A percentile compares a stretch with the other conserved stretches of the same genome.
phyloP scores from a whole-genome alignment of 2,797 vertebrate species.

The Aselliscus stoliczkanus region DNA sequence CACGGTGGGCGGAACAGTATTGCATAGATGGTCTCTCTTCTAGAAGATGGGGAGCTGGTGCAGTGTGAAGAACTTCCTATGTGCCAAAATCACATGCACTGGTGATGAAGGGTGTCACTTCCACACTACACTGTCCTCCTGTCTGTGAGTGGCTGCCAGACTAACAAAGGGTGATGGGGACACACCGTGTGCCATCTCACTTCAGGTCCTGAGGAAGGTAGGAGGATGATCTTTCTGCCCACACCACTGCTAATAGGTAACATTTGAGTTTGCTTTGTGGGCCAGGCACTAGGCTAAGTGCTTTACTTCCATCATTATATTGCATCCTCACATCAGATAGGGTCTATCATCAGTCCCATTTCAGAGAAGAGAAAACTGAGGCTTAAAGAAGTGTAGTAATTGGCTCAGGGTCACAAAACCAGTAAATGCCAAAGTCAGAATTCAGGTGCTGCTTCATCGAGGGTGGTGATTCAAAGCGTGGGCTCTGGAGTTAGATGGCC shows the following conservation, averaged over 20 bases:
- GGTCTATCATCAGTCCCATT: not conserved
- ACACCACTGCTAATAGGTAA: not conserved
- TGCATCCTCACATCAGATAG: not conserved
- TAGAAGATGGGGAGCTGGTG: not conserved
- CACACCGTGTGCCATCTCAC: not conserved
- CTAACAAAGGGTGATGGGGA: not conserved
- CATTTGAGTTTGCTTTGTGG: fast-evolving
- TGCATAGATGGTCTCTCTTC: not conserved
- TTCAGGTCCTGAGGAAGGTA: not conserved
- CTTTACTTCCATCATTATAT: not conserved
- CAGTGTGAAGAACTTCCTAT: not conserved
- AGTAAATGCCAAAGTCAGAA: not conserved
- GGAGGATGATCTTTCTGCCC: not conserved
- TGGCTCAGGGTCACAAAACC: not conserved
- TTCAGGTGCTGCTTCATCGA: not conserved
- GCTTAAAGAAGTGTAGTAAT: not conserved
- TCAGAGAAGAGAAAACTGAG: not conserved
- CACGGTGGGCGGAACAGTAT: too few relatives aligned
- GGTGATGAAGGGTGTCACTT: not conserved
- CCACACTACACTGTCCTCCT: not conserved
- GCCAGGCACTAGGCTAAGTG: not conserved
- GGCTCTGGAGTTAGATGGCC: not conserved
- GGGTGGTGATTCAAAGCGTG: not conserved
- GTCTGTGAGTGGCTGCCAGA: not conserved
- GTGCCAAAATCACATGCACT: not conserved